Base-by-base conservation (phyloP, 2,888 invertebrate genomes). In the Cataglyphis cursor region DNA sequence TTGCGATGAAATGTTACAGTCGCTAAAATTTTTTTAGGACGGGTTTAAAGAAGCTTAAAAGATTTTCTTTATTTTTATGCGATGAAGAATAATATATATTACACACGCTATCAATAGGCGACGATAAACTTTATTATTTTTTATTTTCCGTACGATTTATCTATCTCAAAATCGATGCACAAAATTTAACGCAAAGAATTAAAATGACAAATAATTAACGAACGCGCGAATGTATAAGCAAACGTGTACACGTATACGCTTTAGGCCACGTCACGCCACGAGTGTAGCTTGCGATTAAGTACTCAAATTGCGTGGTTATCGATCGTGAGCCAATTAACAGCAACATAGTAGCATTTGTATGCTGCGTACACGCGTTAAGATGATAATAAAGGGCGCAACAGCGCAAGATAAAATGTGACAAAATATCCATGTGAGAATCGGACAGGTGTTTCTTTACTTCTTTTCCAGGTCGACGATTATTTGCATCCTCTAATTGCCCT, bases 271-370 rank as follows among this genome's bases (percentile, higher is more conserved):
- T 68, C 57, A 68, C n/a, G 8, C 1, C 62, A 35, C 31, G 66
- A 24, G 51, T 38, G 24, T 12, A 65, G 31, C 24, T 68, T 57
- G 76, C 76, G 6, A 35, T n/a, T 51, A 68, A 59, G 31, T 28
- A 41, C 31, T 28, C 31, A 28, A 31, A 57, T 31, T 48, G 28
- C 57, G 31, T 59, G 57, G 51, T 78, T 68, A 57, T 70, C 31
- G 70, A 80, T 80, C 35, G 78, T 18, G 24, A 80, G 21, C 57
- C 70, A 80, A 80, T 80, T 80, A 80, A 44, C 44, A 70, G 44
- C 21, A 44, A 80, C 44, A 59, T 59, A 78, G 70, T 57, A 57
- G 54, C n/a, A 74, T 44, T 44, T 44, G 21, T 62, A 44, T 74
- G 31, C 18, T 35, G 38, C 41, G 24, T n/a, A 44, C 8, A 18